Base-by-base conservation (phyloP, 2,888 invertebrate species). In the Cyaniris semiargus region DNA sequence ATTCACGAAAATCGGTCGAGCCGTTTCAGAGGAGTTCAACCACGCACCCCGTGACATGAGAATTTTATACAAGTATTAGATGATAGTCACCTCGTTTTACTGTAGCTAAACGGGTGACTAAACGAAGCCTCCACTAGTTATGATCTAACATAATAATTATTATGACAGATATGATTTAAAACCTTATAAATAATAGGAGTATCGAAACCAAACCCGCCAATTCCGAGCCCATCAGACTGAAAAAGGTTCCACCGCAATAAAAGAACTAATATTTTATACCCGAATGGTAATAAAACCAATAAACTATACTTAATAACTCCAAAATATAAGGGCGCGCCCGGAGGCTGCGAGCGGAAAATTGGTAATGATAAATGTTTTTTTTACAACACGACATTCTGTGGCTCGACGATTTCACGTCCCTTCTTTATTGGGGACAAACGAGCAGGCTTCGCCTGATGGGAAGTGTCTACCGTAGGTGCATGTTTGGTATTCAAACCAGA, bases 361-460 rank as follows among this genome's bases (percentile, higher is more conserved):
- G 87, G 86, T 86, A 88, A 88, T 90, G 89, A 89, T 88, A 88
- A 88, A 89, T 89, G 88, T 86, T 88, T 89, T 66, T 53, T 88
- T 90, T 87, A 86, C 86, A 88, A 86, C 86, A 88, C 88, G 89
- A 89, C 86, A 84, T 85, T 82, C 82, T 82, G 88, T 86, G 88
- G 88, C 89, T 87, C 87, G 88, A 87, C 90, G 87, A 86, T 89
- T 90, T 91, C 21, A 60, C 23, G 60, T 31, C 66, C 27, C 6
- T 66, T 27, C 53, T 53, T 27, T 66, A 31, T 66, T 15, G 7
- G 66, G 15, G 18, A 15, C 15, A 15, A 66, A 66, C 60, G 60
- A 60, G 60, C 60, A 3, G 23, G 10, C 10, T 23, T 13, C 60
- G 13, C 60, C 60, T 60, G 60, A 23, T 23, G 10, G 60, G 13